Percentiles rank a stretch among this genome's conserved stretches.
Evolutionary conservation across 2,888 invertebrate species (phyloP).

Genomic region (Lagria hirta): DNA sequence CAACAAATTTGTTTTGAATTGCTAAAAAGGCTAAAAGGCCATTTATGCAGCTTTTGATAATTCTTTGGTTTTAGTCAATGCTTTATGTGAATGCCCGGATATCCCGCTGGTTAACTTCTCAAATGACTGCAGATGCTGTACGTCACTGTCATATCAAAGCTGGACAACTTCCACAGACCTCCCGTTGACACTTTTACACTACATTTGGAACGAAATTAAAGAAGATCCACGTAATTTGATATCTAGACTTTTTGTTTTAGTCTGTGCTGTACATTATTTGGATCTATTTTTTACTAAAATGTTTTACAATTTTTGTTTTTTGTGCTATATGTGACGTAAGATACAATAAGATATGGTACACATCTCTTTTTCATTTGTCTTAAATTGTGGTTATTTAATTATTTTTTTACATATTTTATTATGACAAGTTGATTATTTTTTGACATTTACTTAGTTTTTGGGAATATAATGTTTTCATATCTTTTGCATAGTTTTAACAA

Average conservation of each 20-base stretch:
- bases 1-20: neutral
- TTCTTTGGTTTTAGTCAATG: conserved; percentile 10
- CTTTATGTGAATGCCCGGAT: conserved; percentile 35
- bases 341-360: no score
- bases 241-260: conserved; percentile 6
- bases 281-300: no score
- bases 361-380: no score
- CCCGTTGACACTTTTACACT: conserved; percentile 31
- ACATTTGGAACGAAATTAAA: conserved; percentile 23
- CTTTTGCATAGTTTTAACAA: no score
- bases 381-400: no score
- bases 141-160: conserved; percentile 41
- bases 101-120: conserved; percentile 41
- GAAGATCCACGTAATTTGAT: conserved; percentile 14
- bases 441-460: no score
- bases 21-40: neutral
- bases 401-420: no score
- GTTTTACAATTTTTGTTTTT: no score
- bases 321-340: no score
- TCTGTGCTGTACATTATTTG: no score
- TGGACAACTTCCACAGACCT: conserved; percentile 36
- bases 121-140: conserved; percentile 42
- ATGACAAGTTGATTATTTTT: no score
- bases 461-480: no score
- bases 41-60: conserved; percentile 5